Base-by-base conservation (phyloP, 2,797 vertebrate genomes). In the Enteromius unitaeniatus region DNA sequence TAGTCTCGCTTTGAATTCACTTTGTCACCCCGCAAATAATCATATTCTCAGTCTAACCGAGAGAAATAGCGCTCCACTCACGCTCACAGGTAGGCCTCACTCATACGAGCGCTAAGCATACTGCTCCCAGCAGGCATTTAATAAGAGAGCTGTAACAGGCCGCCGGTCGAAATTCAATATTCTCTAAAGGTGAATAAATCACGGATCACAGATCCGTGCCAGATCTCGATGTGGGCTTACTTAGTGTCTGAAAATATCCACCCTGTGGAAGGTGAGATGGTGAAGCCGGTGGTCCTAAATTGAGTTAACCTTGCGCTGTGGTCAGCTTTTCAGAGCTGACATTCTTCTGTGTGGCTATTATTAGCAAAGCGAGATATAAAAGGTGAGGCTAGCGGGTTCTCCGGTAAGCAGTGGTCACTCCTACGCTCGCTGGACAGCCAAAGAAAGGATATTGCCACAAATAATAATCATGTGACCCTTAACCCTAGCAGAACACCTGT, bases 161-260 rank as follows among this genome's bases (percentile, higher is more conserved):
- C 17, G 70, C 49, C 19, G 34, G 78, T 75, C 47, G 82, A 84
- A 84, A 84, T 84, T 77, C 73, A 84, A 84, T 77, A 84, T 78
- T 84, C 65, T 84, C 82, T 84, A 70, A 69, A 77, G 75, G 62
- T 68, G 74, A 84, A 84, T 84, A 70, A 84, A 84, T 84, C 82
- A 84, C 53, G 19, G 42, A 34, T 23, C 26, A 1, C 62, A 49
- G 51, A 49, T 34, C 26, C 5, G 65, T 70, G 64, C 65, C 75
- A 77, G 51, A 60, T 76, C 70, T 74, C 26, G 14, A 75, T 42
- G 60, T 45, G 31, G 28, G 79, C 40, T 81, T 69, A 23, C 84
- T 85, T 58, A 26, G 31, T 51, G 65, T 37, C 15, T 2, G 23
- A 62, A 64, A 85, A 78, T 11, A 64, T 65, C 69, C 34, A 42